Evolutionary conservation across 2,888 invertebrate species (phyloP).

Genomic region (Andrena trimmerana): DNA sequence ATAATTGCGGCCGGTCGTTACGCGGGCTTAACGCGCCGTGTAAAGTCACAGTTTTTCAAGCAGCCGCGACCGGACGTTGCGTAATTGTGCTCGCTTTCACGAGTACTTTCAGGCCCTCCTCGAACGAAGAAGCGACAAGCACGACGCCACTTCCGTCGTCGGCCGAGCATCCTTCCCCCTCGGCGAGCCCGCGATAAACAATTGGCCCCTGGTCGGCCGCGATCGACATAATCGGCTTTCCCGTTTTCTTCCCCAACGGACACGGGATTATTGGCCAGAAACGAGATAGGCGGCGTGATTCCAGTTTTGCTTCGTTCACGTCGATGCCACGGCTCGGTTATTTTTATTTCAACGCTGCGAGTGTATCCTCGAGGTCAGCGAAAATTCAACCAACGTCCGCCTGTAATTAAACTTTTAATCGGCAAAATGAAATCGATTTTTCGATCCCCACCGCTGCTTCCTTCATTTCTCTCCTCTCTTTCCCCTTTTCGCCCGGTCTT

Average conservation of each 20-base stretch:
- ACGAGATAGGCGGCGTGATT: constrained; percentile 25
- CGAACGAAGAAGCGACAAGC: constrained; percentile 43
- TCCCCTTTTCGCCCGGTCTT: not conserved
- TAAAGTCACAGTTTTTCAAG: constrained; percentile 80
- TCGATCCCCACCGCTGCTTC: not conserved
- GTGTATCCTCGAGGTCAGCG: constrained; percentile 4
- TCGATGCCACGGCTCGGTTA: constrained; percentile 33
- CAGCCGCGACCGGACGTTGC: constrained; percentile 73
- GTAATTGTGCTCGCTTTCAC: constrained; percentile 73
- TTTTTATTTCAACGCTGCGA: constrained; percentile 24
- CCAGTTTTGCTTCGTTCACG: constrained; percentile 17
- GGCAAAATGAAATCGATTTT: constrained; percentile 39
- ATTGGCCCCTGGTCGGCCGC: constrained; percentile 20
- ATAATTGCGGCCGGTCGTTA: constrained; percentile 80
- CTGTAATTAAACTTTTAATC: constrained; percentile 54
- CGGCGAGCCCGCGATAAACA: constrained; percentile 23
- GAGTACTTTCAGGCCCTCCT: constrained; percentile 39
- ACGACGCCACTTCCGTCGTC: constrained; percentile 8
- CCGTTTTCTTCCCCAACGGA: not conserved
- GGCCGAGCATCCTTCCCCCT: not conserved
- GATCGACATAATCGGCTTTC: constrained; percentile 5
- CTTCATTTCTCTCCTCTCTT: not conserved
- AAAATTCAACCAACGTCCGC: constrained; percentile 19
- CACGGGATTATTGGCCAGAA: constrained; percentile 34
- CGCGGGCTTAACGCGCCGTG: constrained; percentile 78